A percentile compares a stretch with the other conserved stretches of the same genome.
Conservation (phyloP, 2,888 invertebrate species). For the Cheiracanthium punctorium region DNA sequence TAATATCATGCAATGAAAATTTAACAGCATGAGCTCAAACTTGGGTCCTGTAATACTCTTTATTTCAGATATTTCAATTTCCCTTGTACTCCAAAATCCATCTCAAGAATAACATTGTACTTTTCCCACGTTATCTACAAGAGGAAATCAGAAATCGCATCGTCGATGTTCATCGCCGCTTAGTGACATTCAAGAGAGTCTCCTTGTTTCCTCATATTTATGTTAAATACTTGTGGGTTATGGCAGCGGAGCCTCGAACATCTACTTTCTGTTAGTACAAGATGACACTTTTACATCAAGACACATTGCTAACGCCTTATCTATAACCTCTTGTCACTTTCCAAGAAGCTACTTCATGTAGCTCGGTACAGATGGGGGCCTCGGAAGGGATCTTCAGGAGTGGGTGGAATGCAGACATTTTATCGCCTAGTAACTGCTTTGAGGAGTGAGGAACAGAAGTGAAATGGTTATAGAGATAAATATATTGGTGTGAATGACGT, state of each 20-base stretch:
- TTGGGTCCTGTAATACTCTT: no score
- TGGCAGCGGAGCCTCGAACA: not conserved
- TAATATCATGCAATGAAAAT: no score
- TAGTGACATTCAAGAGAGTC: no score
- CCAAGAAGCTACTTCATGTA: constrained; percentile 8
- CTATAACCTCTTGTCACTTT: constrained; percentile 31
- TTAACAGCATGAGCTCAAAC: no score
- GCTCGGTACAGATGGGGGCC: not conserved
- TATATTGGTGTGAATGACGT: constrained; percentile 8
- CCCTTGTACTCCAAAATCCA: no score
- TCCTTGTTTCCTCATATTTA: not conserved
- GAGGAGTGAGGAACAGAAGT: constrained; percentile 41
- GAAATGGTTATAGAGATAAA: constrained; percentile 30
- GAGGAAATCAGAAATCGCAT: not conserved
- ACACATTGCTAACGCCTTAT: constrained; percentile 35
- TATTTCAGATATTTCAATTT: no score
- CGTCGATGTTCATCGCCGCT: no score
- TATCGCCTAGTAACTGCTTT: constrained; percentile 48
- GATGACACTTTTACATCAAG: constrained; percentile 36
- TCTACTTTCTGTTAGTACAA: not conserved
- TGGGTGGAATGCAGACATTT: constrained; percentile 38
- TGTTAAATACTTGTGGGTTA: not conserved
- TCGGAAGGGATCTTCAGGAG: not conserved
- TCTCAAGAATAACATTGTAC: no score
- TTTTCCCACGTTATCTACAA: no score